These are phyloP conservation scores for Aelia acuminata DNA, from an alignment of 2,888 invertebrate species.

Conservation along the genomic window DNA sequence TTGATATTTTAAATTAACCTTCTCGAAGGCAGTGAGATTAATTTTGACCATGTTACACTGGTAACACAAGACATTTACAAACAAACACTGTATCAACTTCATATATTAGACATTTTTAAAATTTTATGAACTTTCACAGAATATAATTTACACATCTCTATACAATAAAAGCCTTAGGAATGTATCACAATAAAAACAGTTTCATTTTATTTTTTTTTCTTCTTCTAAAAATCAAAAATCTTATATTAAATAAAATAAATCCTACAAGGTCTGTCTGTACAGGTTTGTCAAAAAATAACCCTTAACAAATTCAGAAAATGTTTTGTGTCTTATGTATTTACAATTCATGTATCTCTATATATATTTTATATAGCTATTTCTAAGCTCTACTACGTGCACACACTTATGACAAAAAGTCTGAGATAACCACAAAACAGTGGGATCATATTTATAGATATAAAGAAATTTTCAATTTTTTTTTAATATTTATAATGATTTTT, in stretches of 20 bases:
- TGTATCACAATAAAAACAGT: slow-evolving; percentile 42
- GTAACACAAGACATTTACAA: slow-evolving; percentile 10
- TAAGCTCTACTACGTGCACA: slow-evolving; percentile 49
- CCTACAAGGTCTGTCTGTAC: slow-evolving; percentile 55
- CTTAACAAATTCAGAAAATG: slow-evolving; percentile 20
- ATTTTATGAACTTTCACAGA: neutral
- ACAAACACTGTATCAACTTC: neutral
- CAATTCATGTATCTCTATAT: slow-evolving; percentile 20
- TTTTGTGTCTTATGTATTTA: slow-evolving; percentile 48
- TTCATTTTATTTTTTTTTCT: neutral
- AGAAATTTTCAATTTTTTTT: slow-evolving; percentile 3
- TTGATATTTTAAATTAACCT: neutral
- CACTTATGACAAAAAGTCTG: slow-evolving; percentile 24
- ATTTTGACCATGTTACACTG: neutral
- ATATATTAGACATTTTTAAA: slow-evolving; percentile 19
- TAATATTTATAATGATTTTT: neutral
- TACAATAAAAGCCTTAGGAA: slow-evolving; percentile 49
- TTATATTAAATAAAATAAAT: slow-evolving; percentile 49
- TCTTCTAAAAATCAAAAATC: slow-evolving; percentile 17
- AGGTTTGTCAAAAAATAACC: slow-evolving; percentile 45
- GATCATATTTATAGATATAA: neutral
- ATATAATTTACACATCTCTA: slow-evolving; percentile 29
- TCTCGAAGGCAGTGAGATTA: slow-evolving; percentile 35
- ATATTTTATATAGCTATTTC: neutral
- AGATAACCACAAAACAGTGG: slow-evolving; percentile 23